Conservation (phyloP, 2,113 vertebrate species). For the Sakesphorus luctuosus region DNA sequence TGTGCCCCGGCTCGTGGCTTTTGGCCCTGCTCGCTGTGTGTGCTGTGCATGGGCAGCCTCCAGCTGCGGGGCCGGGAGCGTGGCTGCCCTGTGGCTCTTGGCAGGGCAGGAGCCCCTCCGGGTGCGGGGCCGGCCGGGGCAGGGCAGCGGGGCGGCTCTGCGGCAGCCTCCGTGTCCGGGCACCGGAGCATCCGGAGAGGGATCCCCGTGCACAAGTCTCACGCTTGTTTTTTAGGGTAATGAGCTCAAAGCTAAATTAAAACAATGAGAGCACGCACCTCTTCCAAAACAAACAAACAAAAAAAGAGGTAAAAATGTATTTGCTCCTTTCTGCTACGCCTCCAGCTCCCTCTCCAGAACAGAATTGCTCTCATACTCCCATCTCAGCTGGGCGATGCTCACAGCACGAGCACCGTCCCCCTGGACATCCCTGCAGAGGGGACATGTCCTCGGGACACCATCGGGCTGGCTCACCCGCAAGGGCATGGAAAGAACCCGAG, state of each 20-base stretch:
- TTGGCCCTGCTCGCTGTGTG: not conserved
- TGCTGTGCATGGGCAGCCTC: accelerated
- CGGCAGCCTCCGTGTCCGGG: not conserved
- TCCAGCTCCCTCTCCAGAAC: not conserved
- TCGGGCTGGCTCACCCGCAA: not conserved
- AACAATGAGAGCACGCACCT: not conserved
- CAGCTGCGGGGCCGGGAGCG: not conserved
- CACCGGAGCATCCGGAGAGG: accelerated
- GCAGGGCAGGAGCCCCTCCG: not conserved
- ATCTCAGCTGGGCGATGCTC: not conserved
- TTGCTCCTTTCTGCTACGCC: not conserved
- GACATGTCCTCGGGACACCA: not conserved
- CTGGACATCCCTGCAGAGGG: not conserved
- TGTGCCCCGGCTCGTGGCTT: not conserved
- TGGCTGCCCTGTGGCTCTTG: not conserved
- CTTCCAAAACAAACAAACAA: not conserved
- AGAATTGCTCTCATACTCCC: not conserved
- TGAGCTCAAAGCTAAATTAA: not conserved
- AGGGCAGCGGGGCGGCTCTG: not conserved
- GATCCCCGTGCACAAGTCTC: accelerated
- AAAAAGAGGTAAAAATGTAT: not conserved
- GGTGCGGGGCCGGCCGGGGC: not conserved
- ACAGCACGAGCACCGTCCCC: not conserved
- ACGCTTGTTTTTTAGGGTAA: accelerated
- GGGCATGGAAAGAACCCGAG: not conserved